Percentiles rank a stretch among this genome's conserved stretches.
Evolutionary conservation across 2,113 vertebrate species (phyloP).

Genomic region (Ovis aries): ARS-UI_Ramb_v3.0 NC_056059.1:69212501-69213000

Average conservation of each 20-base stretch:
- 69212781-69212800: rapidly evolving
- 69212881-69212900: background rate
- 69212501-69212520: background rate
- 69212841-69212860: background rate
- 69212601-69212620: background rate
- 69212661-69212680: background rate
- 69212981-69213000: background rate
- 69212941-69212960: background rate
- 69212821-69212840: background rate
- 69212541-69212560: background rate
- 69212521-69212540: background rate
- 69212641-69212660: background rate
- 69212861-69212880: background rate
- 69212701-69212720: background rate
- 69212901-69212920: background rate
- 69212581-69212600: background rate
- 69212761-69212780: background rate
- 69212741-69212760: background rate
- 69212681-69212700: background rate
- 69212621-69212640: background rate
- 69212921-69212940: background rate
- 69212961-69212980: background rate
- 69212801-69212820: rapidly evolving
- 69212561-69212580: background rate
- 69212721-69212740: background rate